Evolutionary conservation across 2,113 vertebrate species (phyloP), one percentile per base, ranked within the genome.

Genomic region (Pionites leucogaster): DNA sequence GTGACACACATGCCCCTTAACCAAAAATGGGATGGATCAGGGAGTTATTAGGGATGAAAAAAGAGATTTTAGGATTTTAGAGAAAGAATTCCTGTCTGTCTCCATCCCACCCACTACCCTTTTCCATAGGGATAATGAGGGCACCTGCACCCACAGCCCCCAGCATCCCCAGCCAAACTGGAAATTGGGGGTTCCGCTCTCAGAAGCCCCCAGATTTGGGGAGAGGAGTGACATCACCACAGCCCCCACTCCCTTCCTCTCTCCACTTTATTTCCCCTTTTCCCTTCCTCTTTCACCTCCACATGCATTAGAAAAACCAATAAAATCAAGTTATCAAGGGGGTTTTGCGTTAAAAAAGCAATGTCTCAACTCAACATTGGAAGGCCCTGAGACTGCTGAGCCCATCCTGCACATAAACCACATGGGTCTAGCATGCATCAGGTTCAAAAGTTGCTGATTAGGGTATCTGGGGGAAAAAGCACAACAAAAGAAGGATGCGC

Each of bases 11-110:
- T 1, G 13, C 57, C 57, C 57, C 33, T 59, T 59, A 59, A 35
- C 22, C 13, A 35, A 47, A 81, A 47, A 7, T 1, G 4, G 33
- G n/a, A 33, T 52, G 29, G 50, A 24, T 1, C 0, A 0, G 13
- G 18, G 15, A 10, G 44, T 28, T 25, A 17, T 9, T 16, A n/a
- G 6, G 35, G 22, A 29, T 4, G 0, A 5, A 22, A 35, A 53
- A 17, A 1, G 12, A 13, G 4, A 6, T 39, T 62, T 65, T 23
- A 17, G 25, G 31, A 19, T 13, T 76, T 33, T 7, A 60, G n/a
- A 22, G 23, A 10, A 4, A 35, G 7, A 35, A 68, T 49, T 65
- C 4, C 42, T 13, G 4, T 14, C 12, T 0, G 0, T 13, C 5
- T 46, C 41, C 42, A 11, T 17, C 3, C 0, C 18, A 1, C 28